Evolutionary conservation across 2,113 vertebrate genomes (phyloP).

Genomic region (Carlito syrichta): DNA sequence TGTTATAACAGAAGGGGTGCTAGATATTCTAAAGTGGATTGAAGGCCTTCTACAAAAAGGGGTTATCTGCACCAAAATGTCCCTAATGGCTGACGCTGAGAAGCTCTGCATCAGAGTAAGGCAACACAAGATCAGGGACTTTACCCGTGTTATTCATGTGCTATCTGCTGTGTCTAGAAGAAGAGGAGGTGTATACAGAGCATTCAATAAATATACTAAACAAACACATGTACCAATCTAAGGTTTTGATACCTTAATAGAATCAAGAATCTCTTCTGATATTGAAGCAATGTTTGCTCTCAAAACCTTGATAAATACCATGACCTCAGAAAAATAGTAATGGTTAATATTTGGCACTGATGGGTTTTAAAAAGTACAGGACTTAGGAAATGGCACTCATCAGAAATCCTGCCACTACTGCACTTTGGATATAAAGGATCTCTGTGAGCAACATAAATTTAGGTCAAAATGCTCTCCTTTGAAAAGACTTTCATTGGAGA

Average conservation of each 20-base stretch:
- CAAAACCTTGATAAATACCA: neutral
- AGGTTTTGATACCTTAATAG: neutral
- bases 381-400: neutral
- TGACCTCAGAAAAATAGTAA: neutral
- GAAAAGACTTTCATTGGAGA: too few relatives aligned
- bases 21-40: neutral
- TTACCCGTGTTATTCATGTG: neutral
- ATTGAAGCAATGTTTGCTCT: neutral
- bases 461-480: neutral
- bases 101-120: neutral
- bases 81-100: neutral
- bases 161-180: neutral
- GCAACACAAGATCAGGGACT: neutral
- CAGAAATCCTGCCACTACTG: neutral
- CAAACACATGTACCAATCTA: neutral
- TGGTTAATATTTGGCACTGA: neutral
- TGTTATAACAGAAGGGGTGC: neutral
- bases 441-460: neutral
- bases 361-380: neutral
- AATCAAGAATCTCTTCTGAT: neutral
- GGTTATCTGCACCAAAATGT: neutral
- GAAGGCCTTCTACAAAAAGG: neutral
- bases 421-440: neutral
- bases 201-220: neutral
- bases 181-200: accelerated